A percentile compares a stretch with the other conserved stretches of the same genome.
Evolutionary conservation across 2,797 vertebrate genomes (phyloP).

Genomic region (Eulemur rubriventer): DNA sequence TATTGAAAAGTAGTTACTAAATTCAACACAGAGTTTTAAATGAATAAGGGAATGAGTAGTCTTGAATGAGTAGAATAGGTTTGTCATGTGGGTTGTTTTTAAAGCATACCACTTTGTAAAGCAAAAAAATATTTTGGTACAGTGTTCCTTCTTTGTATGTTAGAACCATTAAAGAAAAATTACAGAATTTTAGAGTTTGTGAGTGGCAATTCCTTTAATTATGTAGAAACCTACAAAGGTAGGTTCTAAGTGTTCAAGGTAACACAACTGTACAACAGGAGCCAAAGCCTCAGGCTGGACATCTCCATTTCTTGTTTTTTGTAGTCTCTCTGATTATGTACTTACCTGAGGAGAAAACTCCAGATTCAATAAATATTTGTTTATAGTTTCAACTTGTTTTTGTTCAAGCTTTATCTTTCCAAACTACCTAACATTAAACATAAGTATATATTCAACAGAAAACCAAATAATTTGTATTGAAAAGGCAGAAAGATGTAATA

Average conservation of each 20-base stretch:
- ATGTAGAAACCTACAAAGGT: background rate
- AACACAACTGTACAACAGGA: background rate
- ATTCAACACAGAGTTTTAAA: background rate
- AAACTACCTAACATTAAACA: background rate
- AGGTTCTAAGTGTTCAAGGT: background rate
- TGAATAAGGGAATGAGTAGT: background rate
- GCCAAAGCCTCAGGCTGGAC: background rate
- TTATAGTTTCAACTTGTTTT: background rate
- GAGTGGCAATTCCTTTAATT: background rate
- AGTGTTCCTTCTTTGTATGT: background rate
- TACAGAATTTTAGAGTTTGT: background rate
- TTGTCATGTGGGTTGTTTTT: background rate
- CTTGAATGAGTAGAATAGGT: background rate
- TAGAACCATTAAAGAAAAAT: background rate
- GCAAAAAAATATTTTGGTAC: background rate
- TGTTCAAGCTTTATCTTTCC: background rate
- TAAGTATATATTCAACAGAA: background rate
- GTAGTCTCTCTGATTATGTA: background rate
- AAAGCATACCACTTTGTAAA: conserved; percentile 20
- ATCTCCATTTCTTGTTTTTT: background rate
- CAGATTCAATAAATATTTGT: conserved; percentile 18
- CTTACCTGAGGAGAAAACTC: background rate
- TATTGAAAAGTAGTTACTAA: background rate
- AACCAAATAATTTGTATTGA: background rate
- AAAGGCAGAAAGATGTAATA: background rate